Percentiles rank a stretch among this genome's conserved stretches.
Evolutionary conservation across 2,888 invertebrate species (phyloP).

Genomic region (Coleophora deauratella): DNA sequence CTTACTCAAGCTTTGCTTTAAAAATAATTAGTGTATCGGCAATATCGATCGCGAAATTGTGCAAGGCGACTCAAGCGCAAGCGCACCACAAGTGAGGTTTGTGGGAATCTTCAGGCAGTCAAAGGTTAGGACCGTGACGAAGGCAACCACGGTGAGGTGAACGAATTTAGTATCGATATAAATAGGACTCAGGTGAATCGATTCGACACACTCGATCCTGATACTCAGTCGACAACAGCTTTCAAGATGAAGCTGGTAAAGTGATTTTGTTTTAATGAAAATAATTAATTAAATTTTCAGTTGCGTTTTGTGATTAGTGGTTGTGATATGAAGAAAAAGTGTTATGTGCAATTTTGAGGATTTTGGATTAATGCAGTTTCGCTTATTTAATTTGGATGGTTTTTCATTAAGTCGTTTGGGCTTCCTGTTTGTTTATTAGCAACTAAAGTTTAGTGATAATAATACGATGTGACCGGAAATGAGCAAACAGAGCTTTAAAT

Average conservation of each 20-base stretch:
- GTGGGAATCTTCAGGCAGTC: constrained; percentile 36
- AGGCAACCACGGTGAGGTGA: constrained; percentile 42
- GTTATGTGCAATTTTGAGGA: too few relatives aligned
- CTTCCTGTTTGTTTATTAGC: too few relatives aligned
- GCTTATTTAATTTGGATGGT: too few relatives aligned
- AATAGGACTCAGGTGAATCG: constrained; percentile 43
- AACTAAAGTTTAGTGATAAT: too few relatives aligned
- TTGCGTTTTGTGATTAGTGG: background rate
- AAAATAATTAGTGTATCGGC: constrained; percentile 55
- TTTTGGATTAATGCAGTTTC: too few relatives aligned
- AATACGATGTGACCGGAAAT: too few relatives aligned
- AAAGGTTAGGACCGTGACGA: constrained; percentile 66
- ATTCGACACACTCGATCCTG: constrained; percentile 47
- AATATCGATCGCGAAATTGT: constrained; percentile 53
- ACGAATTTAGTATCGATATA: constrained; percentile 63
- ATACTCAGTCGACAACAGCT: constrained; percentile 48
- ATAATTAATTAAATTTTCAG: background rate
- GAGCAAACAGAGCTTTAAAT: too few relatives aligned
- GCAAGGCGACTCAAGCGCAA: constrained; percentile 36
- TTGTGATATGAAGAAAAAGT: background rate
- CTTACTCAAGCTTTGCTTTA: too few relatives aligned
- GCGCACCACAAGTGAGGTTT: constrained; percentile 20
- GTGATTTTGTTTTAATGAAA: background rate
- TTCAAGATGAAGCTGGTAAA: constrained; percentile 66
- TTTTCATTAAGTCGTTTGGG: too few relatives aligned